Percentiles rank a stretch among this genome's conserved stretches.
Conservation (phyloP, 2,113 vertebrate species). For the Perca flavescens region DNA sequence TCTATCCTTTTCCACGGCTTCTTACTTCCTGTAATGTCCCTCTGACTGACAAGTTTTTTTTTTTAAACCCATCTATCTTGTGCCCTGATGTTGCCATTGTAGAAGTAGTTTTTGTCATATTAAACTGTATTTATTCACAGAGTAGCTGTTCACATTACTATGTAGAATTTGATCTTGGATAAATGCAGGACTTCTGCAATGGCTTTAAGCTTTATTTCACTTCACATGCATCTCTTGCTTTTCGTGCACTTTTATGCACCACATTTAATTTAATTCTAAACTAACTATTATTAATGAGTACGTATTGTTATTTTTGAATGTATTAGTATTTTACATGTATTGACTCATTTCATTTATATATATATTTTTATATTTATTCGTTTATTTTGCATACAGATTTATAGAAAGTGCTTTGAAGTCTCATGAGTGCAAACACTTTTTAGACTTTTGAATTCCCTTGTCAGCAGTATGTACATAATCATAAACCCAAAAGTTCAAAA, state of each 20-base stretch:
- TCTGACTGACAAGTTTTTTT: neutral
- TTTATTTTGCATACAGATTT: neutral
- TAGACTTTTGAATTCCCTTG: neutral
- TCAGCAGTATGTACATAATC: neutral
- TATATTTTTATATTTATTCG: no score
- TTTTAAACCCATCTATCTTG: neutral
- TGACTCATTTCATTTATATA: neutral
- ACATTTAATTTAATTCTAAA: neutral
- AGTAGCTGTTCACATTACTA: neutral
- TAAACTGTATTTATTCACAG: neutral
- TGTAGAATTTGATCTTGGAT: neutral
- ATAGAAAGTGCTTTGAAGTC: neutral
- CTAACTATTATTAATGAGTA: neutral
- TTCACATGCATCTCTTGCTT: neutral
- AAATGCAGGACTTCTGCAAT: neutral
- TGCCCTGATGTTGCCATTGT: neutral
- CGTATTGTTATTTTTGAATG: neutral
- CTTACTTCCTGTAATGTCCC: neutral
- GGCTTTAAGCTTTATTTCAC: constrained; percentile 7
- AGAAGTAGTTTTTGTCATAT: rapidly evolving
- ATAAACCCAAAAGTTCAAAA: neutral
- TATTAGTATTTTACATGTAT: neutral
- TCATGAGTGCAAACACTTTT: neutral
- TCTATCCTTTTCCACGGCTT: neutral
- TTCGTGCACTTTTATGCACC: neutral